These are phyloP conservation scores for Cairina moschata DNA, from an alignment of 2,113 vertebrate genomes.

Conservation along the genomic window DNA sequence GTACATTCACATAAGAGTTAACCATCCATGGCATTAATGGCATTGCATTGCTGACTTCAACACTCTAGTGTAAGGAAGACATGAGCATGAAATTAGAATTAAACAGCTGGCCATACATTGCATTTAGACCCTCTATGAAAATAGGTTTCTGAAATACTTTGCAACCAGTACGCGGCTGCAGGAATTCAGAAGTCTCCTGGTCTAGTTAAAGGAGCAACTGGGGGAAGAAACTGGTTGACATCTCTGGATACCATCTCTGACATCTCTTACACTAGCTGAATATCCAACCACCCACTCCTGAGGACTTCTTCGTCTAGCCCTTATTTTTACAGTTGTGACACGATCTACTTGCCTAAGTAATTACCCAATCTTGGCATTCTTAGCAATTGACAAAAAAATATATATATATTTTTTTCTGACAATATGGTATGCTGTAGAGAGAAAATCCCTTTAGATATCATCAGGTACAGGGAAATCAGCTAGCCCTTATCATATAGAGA, in stretches of 20 bases:
- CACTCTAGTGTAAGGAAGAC: not conserved
- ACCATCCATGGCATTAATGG: not conserved
- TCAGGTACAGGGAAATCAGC: not conserved
- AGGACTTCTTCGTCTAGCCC: not conserved
- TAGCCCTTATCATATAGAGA: rapidly evolving
- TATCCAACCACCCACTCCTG: not conserved
- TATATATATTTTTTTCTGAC: not conserved
- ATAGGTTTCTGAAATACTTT: not conserved
- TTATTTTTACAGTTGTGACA: not conserved
- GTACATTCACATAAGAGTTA: not conserved
- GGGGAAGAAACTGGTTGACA: not conserved
- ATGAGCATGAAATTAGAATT: conserved; percentile 17
- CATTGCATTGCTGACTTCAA: not conserved
- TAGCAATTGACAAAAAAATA: not conserved
- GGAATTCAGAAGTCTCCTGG: not conserved
- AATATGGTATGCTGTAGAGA: not conserved
- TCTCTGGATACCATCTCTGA: not conserved
- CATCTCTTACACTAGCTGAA: not conserved
- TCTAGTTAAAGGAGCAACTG: not conserved
- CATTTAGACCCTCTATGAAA: not conserved
- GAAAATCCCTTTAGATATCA: not conserved
- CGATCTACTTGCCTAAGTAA: not conserved
- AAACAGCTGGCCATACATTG: not conserved
- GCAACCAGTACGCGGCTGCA: not conserved
- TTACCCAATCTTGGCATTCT: not conserved